Evolutionary conservation across 1,140 invertebrate species (phyloP).

Genomic region (Drosophila pectinifera): DNA sequence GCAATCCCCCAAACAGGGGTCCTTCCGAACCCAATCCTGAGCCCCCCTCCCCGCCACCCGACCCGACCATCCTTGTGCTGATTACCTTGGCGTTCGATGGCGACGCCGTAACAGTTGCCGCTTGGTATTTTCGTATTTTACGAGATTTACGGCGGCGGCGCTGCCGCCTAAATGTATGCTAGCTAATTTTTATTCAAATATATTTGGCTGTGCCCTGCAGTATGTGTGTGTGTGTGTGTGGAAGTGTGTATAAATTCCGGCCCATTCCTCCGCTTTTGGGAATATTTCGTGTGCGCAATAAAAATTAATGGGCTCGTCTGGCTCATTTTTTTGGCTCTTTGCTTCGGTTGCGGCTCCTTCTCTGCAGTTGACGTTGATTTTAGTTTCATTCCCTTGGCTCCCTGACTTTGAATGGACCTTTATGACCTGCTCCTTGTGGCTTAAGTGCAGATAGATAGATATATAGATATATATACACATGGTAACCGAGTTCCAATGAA

Average conservation of each 20-base stretch:
- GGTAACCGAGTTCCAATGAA: constrained; percentile 26
- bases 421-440: constrained; percentile 52
- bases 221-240: constrained; percentile 4
- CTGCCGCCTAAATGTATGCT: constrained; percentile 69
- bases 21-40: constrained; percentile 7
- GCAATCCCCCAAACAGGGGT: constrained; percentile 51
- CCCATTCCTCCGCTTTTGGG: constrained; percentile 14
- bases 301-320: constrained; percentile 75
- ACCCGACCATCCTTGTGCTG: constrained; percentile 21
- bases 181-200: constrained; percentile 80
- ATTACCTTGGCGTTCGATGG: constrained; percentile 66
- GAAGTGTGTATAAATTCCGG: constrained; percentile 6
- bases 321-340: constrained; percentile 7
- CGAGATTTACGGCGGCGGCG: constrained; percentile 59
- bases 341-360: constrained; percentile 18
- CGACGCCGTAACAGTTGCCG: constrained; percentile 69
- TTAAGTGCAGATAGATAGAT: constrained; percentile 45
- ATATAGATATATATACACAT: constrained; percentile 25
- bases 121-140: constrained; percentile 67
- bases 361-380: constrained; percentile 73
- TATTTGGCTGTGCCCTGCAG: constrained; percentile 18
- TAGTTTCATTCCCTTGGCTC: constrained; percentile 61
- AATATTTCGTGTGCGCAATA: constrained; percentile 70
- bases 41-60: constrained; percentile 8
- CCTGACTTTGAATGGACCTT: constrained; percentile 51